Conservation (phyloP, 2,888 invertebrate species). For the Yponomeuta evonymella region DNA sequence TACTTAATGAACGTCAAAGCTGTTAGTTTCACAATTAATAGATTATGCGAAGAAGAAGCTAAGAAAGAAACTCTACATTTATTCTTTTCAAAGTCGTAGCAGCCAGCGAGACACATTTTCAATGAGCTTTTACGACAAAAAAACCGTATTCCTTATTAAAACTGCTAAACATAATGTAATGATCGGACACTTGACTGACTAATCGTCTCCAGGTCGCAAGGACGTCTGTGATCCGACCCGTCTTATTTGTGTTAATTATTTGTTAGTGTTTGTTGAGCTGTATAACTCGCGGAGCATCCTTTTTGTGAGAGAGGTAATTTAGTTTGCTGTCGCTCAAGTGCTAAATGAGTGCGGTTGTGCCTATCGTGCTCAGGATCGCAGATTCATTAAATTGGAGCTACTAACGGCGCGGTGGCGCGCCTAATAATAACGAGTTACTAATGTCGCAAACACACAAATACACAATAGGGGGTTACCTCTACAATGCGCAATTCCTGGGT, state of each 20-base stretch:
- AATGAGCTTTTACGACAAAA: background rate
- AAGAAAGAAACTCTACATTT: too few relatives aligned
- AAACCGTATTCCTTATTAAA: background rate
- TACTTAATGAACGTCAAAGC: too few relatives aligned
- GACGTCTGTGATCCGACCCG: background rate
- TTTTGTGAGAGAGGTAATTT: background rate
- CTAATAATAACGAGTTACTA: background rate
- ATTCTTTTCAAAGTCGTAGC: too few relatives aligned
- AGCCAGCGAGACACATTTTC: background rate
- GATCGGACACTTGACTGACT: background rate
- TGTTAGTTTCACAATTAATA: too few relatives aligned
- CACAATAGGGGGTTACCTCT: too few relatives aligned
- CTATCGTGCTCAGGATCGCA: background rate
- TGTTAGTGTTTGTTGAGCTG: background rate
- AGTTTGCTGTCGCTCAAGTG: background rate
- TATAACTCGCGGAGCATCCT: background rate
- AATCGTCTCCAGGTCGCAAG: background rate
- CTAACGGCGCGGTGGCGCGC: background rate
- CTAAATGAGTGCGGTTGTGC: background rate
- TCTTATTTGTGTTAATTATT: background rate
- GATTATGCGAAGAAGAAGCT: too few relatives aligned
- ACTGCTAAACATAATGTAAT: background rate
- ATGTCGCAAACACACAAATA: background rate
- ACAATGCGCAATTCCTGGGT: too few relatives aligned
- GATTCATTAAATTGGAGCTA: background rate